phyloP scores from a whole-genome alignment of 2,888 invertebrate genomes.

The Dendrolimus houi region DNA sequence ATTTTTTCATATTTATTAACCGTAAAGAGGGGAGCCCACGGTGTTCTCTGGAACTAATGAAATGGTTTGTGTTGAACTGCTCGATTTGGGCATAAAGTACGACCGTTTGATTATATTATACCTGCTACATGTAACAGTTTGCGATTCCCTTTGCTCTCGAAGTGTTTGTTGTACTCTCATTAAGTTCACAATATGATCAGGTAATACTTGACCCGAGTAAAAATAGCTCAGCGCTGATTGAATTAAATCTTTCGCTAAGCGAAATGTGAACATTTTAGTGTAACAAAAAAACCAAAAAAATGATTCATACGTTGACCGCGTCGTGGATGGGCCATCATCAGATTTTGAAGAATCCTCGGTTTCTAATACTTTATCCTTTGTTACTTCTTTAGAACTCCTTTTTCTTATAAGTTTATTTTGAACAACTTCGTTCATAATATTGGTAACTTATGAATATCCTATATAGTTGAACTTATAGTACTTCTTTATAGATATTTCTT shows the following conservation, averaged over 20 bases:
- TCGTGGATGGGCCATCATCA: conserved; percentile 30
- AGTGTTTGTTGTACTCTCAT: conserved; percentile 37
- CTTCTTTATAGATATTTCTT: too few species aligned
- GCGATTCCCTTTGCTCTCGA: conserved; percentile 30
- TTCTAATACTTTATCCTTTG: conserved; percentile 19
- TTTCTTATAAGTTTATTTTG: conserved; percentile 32
- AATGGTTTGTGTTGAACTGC: conserved; percentile 31
- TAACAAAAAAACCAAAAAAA: conserved; percentile 47
- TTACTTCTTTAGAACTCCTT: conserved; percentile 21
- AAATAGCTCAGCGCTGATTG: conserved; percentile 31
- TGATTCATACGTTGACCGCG: conserved; percentile 49
- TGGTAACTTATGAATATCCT: conserved; percentile 15
- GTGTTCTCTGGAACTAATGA: conserved; percentile 36
- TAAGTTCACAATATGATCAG: conserved; percentile 44
- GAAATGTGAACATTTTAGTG: conserved; percentile 40
- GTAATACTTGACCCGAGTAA: conserved; percentile 35
- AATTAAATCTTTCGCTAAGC: conserved; percentile 46
- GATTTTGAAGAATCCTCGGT: conserved; percentile 17
- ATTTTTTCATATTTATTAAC: conserved; percentile 18
- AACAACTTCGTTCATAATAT: conserved; percentile 41
- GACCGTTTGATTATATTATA: conserved; percentile 34
- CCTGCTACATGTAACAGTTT: conserved; percentile 36
- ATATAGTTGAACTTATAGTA: neutral
- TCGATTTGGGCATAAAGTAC: conserved; percentile 16
- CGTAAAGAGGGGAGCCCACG: conserved; percentile 12